Evolutionary conservation across 2,113 vertebrate species (phyloP).

Genomic region (Nipponia nippon): DNA sequence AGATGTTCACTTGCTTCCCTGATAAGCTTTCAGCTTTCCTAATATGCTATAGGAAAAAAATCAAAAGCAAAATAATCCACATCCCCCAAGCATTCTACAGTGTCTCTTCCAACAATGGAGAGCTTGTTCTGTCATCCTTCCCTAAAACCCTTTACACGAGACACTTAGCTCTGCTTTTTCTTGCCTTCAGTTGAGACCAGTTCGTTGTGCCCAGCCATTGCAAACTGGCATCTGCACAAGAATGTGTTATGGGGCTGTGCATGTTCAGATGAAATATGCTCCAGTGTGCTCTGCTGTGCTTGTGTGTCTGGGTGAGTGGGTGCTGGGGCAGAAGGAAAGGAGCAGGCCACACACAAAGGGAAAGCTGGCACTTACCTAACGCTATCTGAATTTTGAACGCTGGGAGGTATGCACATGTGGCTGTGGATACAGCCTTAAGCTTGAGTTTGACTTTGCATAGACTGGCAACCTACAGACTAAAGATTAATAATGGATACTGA

Average conservation of each 20-base stretch:
- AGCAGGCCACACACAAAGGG: neutral
- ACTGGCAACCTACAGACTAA: neutral
- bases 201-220: neutral
- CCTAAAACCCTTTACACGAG: neutral
- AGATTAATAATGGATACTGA: neutral
- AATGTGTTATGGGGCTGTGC: neutral
- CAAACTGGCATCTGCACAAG: neutral
- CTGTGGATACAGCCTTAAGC: neutral
- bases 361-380: neutral
- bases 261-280: neutral
- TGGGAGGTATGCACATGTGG: neutral
- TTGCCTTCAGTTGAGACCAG: neutral
- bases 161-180: neutral
- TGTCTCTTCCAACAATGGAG: neutral
- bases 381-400: neutral
- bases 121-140: conserved; percentile 4
- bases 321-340: neutral
- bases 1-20: neutral
- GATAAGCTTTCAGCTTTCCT: neutral
- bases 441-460: neutral
- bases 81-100: neutral
- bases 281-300: neutral
- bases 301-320: neutral
- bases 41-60: neutral
- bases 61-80: neutral